These are phyloP conservation scores for Netelia inedita DNA, from an alignment of 2,888 invertebrate genomes.

Conservation along the genomic window DNA sequence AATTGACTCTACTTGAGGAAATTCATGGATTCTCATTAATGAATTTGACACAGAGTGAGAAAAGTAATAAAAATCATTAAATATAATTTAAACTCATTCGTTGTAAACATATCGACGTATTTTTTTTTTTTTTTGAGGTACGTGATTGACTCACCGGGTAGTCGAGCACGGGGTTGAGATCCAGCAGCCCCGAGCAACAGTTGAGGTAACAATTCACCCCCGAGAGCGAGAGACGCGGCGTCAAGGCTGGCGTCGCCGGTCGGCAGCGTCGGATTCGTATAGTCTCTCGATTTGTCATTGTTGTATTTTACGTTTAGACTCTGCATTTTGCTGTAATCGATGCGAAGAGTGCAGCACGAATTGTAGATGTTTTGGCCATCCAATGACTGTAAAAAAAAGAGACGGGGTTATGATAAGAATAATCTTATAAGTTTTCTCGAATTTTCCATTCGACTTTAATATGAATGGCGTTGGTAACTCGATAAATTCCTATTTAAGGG, in stretches of 20 bases:
- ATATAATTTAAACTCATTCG: background rate
- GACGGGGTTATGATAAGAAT: background rate
- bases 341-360: constrained; percentile 99
- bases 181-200: constrained; percentile 86
- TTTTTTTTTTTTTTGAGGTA: constrained; percentile 22
- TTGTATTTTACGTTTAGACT: constrained; percentile 99
- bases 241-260: constrained; percentile 93
- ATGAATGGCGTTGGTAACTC: too few species aligned
- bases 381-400: constrained; percentile 88
- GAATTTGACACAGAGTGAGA: constrained; percentile 54
- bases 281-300: constrained; percentile 99
- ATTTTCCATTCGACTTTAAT: too few species aligned
- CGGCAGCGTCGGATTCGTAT: constrained; percentile 99
- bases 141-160: constrained; percentile 82
- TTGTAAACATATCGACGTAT: background rate
- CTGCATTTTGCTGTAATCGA: constrained; percentile 99
- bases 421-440: background rate
- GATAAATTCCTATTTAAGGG: too few species aligned
- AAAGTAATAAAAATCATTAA: constrained; percentile 15
- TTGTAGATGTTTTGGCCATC: constrained; percentile 99
- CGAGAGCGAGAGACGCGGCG: constrained; percentile 88
- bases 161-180: constrained; percentile 83
- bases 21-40: constrained; percentile 74
- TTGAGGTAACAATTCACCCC: constrained; percentile 88
- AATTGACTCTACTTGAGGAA: constrained; percentile 88